Evolutionary conservation across 2,113 vertebrate species (phyloP).

Genomic region (Macquaria ambigua): DNA sequence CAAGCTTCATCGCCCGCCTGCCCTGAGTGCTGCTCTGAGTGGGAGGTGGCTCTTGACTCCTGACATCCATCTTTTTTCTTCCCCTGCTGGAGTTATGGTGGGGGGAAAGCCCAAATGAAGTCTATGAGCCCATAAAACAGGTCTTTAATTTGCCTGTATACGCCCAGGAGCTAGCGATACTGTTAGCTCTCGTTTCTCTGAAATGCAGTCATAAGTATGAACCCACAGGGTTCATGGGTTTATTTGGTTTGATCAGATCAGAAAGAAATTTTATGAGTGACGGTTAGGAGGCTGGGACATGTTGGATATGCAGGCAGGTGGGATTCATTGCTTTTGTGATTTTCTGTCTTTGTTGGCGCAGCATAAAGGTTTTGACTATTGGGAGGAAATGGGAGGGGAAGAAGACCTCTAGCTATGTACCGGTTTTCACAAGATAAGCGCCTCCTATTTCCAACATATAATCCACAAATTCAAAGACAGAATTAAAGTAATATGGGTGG

Average conservation of each 20-base stretch:
- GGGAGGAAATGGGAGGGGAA: slow-evolving; percentile 54
- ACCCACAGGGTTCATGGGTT: slow-evolving; percentile 50
- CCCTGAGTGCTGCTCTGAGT: slow-evolving; percentile 53
- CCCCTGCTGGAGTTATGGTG: slow-evolving; percentile 30
- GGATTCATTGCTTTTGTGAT: slow-evolving; percentile 52
- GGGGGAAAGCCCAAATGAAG: slow-evolving; percentile 72
- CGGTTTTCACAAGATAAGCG: slow-evolving; percentile 37
- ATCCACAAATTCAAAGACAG: slow-evolving; percentile 40
- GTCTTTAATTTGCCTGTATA: slow-evolving; percentile 73
- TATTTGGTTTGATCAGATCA: slow-evolving; percentile 66
- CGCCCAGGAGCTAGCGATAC: slow-evolving; percentile 59
- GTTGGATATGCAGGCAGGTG: slow-evolving; percentile 64
- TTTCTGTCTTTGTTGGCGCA: slow-evolving; percentile 42
- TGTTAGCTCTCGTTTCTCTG: slow-evolving; percentile 45
- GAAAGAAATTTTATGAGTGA: slow-evolving; percentile 59
- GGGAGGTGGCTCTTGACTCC: slow-evolving; percentile 32
- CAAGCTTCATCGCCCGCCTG: slow-evolving; percentile 35
- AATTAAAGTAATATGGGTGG: slow-evolving; percentile 42
- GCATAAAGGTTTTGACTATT: slow-evolving; percentile 23
- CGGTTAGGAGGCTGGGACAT: slow-evolving; percentile 20
- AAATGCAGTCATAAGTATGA: slow-evolving; percentile 45
- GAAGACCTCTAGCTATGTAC: slow-evolving; percentile 54
- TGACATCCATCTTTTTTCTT: slow-evolving; percentile 48
- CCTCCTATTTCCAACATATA: slow-evolving; percentile 33
- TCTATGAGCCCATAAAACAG: slow-evolving; percentile 71